Conservation (phyloP, 2,888 invertebrate genomes). For the Thera britannica region DNA sequence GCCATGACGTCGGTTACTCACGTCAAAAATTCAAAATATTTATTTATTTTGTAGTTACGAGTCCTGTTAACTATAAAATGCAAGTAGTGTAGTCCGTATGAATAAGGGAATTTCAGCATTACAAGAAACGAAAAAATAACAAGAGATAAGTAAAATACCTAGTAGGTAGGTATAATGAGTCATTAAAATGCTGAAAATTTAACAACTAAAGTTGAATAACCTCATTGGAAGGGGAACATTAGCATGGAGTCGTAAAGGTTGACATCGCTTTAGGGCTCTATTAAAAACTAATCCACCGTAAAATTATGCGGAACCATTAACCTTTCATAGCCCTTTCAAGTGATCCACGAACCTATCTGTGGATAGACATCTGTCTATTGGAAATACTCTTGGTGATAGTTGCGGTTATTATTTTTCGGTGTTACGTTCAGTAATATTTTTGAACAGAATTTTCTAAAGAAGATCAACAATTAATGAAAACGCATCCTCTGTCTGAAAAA, state of each 20-base stretch:
- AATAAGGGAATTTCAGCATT: too few species aligned
- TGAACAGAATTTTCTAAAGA: too few species aligned
- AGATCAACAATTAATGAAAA: not conserved
- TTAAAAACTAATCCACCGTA: conserved; percentile 43
- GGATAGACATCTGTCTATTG: conserved; percentile 26
- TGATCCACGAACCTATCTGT: conserved; percentile 22
- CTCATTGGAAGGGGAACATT: conserved; percentile 22
- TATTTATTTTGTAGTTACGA: too few species aligned
- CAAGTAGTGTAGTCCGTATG: too few species aligned
- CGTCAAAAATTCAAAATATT: too few species aligned
- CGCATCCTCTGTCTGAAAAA: too few species aligned
- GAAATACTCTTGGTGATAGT: conserved; percentile 35
- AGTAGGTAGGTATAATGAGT: too few species aligned
- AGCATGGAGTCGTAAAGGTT: conserved; percentile 19
- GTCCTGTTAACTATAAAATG: too few species aligned
- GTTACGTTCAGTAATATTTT: not conserved
- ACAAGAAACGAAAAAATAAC: too few species aligned
- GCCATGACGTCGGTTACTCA: too few species aligned
- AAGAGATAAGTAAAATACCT: too few species aligned
- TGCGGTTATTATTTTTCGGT: conserved; percentile 3
- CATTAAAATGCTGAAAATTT: not conserved
- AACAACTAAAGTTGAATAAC: conserved; percentile 12
- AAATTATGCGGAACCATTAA: conserved; percentile 45
- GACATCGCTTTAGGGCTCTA: conserved; percentile 34
- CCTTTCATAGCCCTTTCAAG: conserved; percentile 35